Evolutionary conservation across 2,888 invertebrate species (phyloP).

Genomic region (Polyommatus iphigenia): DNA sequence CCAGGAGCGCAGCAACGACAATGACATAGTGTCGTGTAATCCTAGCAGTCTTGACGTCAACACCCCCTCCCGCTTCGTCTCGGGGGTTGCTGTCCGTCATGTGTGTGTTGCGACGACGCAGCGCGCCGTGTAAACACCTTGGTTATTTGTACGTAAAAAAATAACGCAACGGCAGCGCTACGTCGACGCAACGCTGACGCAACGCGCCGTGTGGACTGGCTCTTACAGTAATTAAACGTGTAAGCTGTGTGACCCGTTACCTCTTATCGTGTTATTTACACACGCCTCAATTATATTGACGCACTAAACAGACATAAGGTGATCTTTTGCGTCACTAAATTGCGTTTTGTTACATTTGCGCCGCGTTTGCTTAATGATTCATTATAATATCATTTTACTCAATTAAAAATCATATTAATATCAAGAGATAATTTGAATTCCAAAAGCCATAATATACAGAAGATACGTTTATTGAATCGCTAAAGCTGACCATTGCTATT

Average conservation of each 20-base stretch:
- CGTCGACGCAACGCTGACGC: too few species aligned
- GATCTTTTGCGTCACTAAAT: slow-evolving; percentile 18
- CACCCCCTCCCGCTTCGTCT: too few species aligned
- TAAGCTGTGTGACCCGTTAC: not conserved
- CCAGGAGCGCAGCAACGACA: too few species aligned
- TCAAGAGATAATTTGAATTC: not conserved
- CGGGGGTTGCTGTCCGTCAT: too few species aligned
- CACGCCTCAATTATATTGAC: slow-evolving; percentile 22
- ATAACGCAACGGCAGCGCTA: too few species aligned
- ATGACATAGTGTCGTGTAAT: not conserved
- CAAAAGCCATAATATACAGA: not conserved
- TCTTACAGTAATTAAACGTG: slow-evolving; percentile 13
- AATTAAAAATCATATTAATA: not conserved
- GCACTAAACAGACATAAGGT: slow-evolving; percentile 29
- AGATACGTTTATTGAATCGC: not conserved
- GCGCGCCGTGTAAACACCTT: too few species aligned
- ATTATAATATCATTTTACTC: not conserved
- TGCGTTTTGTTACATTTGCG: slow-evolving; percentile 18
- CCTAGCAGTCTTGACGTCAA: not conserved
- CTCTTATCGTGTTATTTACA: slow-evolving; percentile 23
- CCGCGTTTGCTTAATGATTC: not conserved
- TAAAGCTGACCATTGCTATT: not conserved
- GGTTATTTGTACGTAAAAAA: too few species aligned
- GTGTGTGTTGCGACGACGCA: too few species aligned
- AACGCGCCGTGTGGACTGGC: too few species aligned